Conservation (phyloP, 2,113 vertebrate genomes). For the Globicephala melas region DNA sequence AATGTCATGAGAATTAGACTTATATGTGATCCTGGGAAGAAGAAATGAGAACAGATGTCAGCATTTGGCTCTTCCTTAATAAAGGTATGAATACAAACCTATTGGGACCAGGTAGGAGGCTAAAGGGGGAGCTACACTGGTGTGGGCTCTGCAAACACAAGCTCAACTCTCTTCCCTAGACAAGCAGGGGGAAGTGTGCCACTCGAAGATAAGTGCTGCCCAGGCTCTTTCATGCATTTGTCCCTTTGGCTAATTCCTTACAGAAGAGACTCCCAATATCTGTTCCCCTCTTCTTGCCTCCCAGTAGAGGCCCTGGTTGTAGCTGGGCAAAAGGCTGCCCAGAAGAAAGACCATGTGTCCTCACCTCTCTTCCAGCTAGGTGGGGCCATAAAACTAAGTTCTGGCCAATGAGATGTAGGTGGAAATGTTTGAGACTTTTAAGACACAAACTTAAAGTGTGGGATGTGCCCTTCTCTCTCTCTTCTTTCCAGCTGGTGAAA, state of each 20-base stretch:
- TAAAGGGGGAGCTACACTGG: not conserved
- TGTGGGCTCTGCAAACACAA: not conserved
- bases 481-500: not conserved
- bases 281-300: not conserved
- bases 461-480: not conserved
- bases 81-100: not conserved
- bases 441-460: not conserved
- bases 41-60: conserved; percentile 63
- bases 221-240: not conserved
- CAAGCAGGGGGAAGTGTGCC: not conserved
- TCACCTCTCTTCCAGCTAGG: not conserved
- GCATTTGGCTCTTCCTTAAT: not conserved
- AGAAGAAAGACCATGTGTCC: not conserved
- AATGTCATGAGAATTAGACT: conserved; percentile 68
- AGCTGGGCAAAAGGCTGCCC: not conserved
- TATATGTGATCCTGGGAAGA: conserved; percentile 67
- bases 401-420: not conserved
- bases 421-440: not conserved
- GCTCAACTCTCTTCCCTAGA: not conserved
- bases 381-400: not conserved
- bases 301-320: not conserved
- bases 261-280: not conserved
- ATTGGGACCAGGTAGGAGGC: not conserved
- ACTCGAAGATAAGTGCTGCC: not conserved
- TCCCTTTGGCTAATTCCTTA: not conserved